phyloP scores from a whole-genome alignment of 2,888 invertebrate species.

The Drosophila helvetica region DNA sequence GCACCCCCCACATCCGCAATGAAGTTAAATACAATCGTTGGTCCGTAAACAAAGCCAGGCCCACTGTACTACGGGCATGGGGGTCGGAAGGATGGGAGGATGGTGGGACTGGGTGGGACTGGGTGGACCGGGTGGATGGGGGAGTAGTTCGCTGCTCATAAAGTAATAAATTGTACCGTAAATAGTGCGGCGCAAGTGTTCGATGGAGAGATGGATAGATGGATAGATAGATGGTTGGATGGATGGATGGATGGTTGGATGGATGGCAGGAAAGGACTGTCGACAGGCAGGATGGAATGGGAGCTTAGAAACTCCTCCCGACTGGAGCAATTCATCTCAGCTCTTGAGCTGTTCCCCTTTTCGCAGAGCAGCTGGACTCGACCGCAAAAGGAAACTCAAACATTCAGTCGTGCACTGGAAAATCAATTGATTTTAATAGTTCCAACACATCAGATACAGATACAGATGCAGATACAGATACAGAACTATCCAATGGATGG shows the following conservation, averaged over 20 bases:
- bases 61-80: constrained; percentile 16
- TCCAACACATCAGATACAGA: not conserved
- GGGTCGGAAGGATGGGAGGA: not conserved
- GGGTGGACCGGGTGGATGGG: constrained; percentile 4
- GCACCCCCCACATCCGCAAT: constrained; percentile 2
- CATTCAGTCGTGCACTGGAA: not conserved
- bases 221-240: constrained; percentile 22
- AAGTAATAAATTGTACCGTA: constrained; percentile 81
- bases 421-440: not conserved
- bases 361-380: not conserved
- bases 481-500: too few species aligned
- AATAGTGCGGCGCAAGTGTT: constrained; percentile 73
- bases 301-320: not conserved
- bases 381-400: constrained; percentile 1
- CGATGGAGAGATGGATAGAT: constrained; percentile 52
- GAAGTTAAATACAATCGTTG: constrained; percentile 79
- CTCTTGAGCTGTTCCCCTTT: constrained; percentile 5
- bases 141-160: constrained; percentile 72
- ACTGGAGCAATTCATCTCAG: constrained; percentile 67
- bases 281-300: not conserved
- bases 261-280: constrained; percentile 6
- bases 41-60: constrained; percentile 70
- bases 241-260: constrained; percentile 14
- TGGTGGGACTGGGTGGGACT: not conserved
- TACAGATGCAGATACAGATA: too few species aligned